Percentiles rank a stretch among this genome's conserved stretches.
Evolutionary conservation across 2,888 invertebrate species (phyloP).

Genomic region (Lasioglossum marginatum): DNA sequence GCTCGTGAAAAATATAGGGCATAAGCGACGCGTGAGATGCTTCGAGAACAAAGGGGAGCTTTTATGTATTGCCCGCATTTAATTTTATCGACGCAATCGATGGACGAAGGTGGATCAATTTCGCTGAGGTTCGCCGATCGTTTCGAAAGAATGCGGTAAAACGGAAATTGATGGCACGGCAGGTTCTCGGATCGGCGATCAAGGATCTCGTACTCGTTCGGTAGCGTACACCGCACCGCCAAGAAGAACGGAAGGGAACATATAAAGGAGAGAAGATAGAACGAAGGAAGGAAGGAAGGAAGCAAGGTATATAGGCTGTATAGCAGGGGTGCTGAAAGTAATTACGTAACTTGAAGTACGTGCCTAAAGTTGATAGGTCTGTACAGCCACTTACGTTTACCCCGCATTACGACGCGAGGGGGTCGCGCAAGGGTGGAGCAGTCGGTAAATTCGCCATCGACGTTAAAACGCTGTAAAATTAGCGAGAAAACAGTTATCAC

Average conservation of each 20-base stretch:
- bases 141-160: not conserved
- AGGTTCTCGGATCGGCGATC: slow-evolving; percentile 64
- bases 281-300: slow-evolving; percentile 55
- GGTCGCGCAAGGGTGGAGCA: slow-evolving; percentile 45
- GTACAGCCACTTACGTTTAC: slow-evolving; percentile 62
- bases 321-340: slow-evolving; percentile 72
- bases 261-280: slow-evolving; percentile 40
- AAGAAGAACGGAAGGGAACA: slow-evolving; percentile 13
- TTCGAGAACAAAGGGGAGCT: not conserved
- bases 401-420: slow-evolving; percentile 55
- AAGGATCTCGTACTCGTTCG: slow-evolving; percentile 53
- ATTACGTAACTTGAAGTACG: slow-evolving; percentile 73
- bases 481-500: slow-evolving; percentile 48
- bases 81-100: slow-evolving; percentile 32
- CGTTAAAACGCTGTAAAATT: slow-evolving; percentile 59
- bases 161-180: not conserved
- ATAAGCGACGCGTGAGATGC: slow-evolving; percentile 32
- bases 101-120: not conserved
- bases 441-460: slow-evolving; percentile 61
- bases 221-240: not conserved
- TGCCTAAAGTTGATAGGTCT: slow-evolving; percentile 72
- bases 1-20: slow-evolving; percentile 33
- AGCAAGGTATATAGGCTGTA: slow-evolving; percentile 56
- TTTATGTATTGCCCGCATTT: slow-evolving; percentile 32
- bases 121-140: not conserved